Base-by-base conservation (phyloP, 2,888 invertebrate genomes). In the Luperina nickerlii region DNA sequence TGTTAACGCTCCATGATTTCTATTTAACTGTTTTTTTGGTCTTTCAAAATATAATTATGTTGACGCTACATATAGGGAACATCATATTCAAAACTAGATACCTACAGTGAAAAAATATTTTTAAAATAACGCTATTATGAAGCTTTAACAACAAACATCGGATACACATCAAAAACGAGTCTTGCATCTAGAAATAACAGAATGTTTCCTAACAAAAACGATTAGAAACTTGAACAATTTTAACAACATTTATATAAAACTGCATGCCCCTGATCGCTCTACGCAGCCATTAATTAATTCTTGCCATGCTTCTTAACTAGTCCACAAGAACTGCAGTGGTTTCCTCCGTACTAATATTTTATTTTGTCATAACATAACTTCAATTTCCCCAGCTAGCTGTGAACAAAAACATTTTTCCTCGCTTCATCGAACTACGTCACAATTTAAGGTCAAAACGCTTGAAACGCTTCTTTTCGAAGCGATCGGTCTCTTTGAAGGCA, bases 371-470 rank as follows among this genome's bases (percentile, higher is more conserved):
- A 51, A 15, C 8, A 11, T 76, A 24, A 27, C 42, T 42, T 8
- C 5, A 65, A 15, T 79, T 38, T 32, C 27, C 32, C 11, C 51
- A 42, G 24, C 15, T 27, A 4, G 8, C 48, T 32, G 32, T 1
- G 20, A 48, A 27, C 7, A 48, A 15, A 24, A 70, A 51, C 1
- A 13, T 6, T 20, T 63, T 42, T 20, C 9, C 15, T 32, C 13
- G 38, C 32, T 76, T 73, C 54, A 54, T 48, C 24, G 11, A 86
- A 82, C 65, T 54, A 48, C 54, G 72, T 77, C 65, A 76, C 38
- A 48, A 3, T 73, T 84, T 74, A 76, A 80, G 68, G 69, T 84
- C 74, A 54, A 60, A 86, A 13, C 20, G 24, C 84, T 87, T 54
- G 18, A 72, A 57, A 51, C 51, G 15, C 83, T 9, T 74, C 60